These are phyloP conservation scores for Phaedon cochleariae DNA, from an alignment of 2,888 invertebrate genomes.

Conservation along the genomic window DNA sequence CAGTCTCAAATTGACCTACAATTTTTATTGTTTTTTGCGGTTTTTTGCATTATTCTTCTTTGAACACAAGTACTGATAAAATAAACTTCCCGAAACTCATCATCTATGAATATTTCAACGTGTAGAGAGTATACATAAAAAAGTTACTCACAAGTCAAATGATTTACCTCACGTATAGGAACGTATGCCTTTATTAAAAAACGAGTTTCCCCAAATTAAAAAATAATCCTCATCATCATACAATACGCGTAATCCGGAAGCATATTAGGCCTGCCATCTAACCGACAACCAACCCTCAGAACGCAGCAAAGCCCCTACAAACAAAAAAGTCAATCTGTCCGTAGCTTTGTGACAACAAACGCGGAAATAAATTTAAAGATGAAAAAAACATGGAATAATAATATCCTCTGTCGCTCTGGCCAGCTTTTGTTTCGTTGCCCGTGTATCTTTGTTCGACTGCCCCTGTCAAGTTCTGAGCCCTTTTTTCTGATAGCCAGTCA, in stretches of 20 bases:
- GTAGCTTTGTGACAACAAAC: constrained; percentile 11
- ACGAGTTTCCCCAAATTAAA: background rate
- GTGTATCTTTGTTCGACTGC: constrained; percentile 20
- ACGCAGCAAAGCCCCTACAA: background rate
- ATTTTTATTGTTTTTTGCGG: no score
- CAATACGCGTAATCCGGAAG: background rate
- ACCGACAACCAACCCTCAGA: background rate
- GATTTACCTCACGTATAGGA: no score
- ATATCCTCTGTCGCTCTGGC: constrained; percentile 25
- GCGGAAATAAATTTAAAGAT: constrained; percentile 25
- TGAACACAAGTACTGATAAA: no score
- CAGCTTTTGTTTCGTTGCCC: constrained; percentile 19
- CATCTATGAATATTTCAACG: no score
- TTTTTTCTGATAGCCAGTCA: background rate
- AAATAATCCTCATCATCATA: background rate
- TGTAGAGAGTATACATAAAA: no score
- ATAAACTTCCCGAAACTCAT: no score
- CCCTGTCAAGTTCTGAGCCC: background rate
- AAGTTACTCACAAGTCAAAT: no score
- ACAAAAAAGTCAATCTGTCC: background rate
- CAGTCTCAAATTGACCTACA: no score
- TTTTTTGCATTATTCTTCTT: no score
- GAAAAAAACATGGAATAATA: constrained; percentile 23
- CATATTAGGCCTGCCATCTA: background rate
- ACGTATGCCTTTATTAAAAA: no score